phyloP scores from a whole-genome alignment of 1,140 invertebrate species.

The Orchesella cincta region DNA sequence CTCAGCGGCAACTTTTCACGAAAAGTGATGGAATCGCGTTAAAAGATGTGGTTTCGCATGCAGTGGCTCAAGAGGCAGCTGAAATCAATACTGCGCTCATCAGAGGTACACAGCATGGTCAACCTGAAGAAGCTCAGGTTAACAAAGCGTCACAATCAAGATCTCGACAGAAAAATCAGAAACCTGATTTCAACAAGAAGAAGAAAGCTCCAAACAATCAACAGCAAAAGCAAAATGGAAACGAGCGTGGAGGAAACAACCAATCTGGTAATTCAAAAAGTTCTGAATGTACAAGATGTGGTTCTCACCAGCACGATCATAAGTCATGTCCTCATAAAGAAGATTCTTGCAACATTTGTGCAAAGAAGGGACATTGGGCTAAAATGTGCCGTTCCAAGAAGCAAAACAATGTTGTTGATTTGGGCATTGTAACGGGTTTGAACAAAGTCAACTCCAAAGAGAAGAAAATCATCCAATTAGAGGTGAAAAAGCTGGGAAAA shows the following conservation, averaged over 20 bases:
- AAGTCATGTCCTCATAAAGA: constrained; percentile 7
- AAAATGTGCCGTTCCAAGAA: neutral
- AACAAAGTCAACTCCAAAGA: neutral
- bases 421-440: neutral
- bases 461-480: neutral
- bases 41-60: neutral
- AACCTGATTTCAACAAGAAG: neutral
- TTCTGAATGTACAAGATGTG: neutral
- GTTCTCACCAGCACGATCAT: neutral
- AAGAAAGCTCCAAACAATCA: neutral
- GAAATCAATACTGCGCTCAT: neutral
- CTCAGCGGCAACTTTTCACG: constrained; percentile 16
- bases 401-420: neutral
- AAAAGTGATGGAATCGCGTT: neutral
- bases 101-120: neutral
- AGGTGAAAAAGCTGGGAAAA: neutral
- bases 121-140: neutral
- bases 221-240: neutral
- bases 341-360: neutral
- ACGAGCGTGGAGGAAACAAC: too few relatives aligned
- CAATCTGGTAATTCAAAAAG: neutral
- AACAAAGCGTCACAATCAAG: neutral
- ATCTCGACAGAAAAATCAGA: neutral
- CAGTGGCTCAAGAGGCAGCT: neutral
- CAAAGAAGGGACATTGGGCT: neutral